These are phyloP conservation scores for Cryptotis parvus DNA, from an alignment of 2,113 vertebrate species.

Conservation along the genomic window DNA sequence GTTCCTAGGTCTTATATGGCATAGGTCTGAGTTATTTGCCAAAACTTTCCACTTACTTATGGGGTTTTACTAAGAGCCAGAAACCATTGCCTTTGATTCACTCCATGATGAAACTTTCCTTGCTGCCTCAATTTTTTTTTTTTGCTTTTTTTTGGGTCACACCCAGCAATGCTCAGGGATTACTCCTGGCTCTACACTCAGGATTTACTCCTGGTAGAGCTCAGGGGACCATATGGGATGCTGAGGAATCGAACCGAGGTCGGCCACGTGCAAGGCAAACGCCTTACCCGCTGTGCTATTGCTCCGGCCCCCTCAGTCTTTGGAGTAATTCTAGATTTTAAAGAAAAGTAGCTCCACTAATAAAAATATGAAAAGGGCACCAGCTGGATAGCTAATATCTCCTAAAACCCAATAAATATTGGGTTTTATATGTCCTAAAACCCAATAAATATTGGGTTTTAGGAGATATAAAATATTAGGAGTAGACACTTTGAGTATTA, in stretches of 20 bases:
- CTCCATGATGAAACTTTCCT: neutral
- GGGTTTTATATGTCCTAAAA: conserved; percentile 17
- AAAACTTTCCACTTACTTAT: neutral
- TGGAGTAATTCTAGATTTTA: conserved; percentile 13
- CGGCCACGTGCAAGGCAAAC: too few relatives aligned
- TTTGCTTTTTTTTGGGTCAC: too few relatives aligned
- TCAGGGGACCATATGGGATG: too few relatives aligned
- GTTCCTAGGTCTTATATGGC: neutral
- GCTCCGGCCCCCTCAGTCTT: neutral
- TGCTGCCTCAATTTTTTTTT: neutral
- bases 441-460: neutral
- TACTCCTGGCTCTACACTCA: too few relatives aligned
- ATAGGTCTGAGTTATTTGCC: neutral
- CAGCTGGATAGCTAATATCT: too few relatives aligned
- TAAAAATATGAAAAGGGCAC: neutral
- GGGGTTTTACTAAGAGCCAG: neutral
- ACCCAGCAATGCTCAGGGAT: too few relatives aligned
- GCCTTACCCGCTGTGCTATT: too few relatives aligned
- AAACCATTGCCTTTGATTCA: neutral
- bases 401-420: conserved; percentile 8
- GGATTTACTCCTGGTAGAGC: too few relatives aligned
- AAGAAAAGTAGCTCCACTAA: neutral
- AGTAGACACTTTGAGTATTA: neutral
- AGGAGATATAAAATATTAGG: neutral
- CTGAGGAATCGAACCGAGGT: too few relatives aligned